Conservation (phyloP, 1,140 invertebrate species). For the silkworm (Bombyx mori) region ASM3026992v2 NC_085128.1:5595001-5595500, state of each 20-base stretch:
- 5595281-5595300: slow-evolving; percentile 5
- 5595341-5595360: too few species aligned
- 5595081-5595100: slow-evolving; percentile 48
- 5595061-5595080: slow-evolving; percentile 49
- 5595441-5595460: too few species aligned
- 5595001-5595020: slow-evolving; percentile 60
- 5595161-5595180: slow-evolving; percentile 31
- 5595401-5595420: too few species aligned
- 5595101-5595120: slow-evolving; percentile 50
- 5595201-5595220: slow-evolving; percentile 9
- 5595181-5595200: slow-evolving; percentile 14
- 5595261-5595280: slow-evolving; percentile 1
- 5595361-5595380: too few species aligned
- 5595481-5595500: too few species aligned
- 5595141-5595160: slow-evolving; percentile 46
- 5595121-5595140: slow-evolving; percentile 20
- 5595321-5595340: background rate
- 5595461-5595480: too few species aligned
- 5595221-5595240: slow-evolving; percentile 5
- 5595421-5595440: too few species aligned
- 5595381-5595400: too few species aligned
- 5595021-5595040: slow-evolving; percentile 59
- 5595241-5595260: slow-evolving; percentile 4
- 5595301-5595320: background rate
- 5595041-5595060: slow-evolving; percentile 65